Evolutionary conservation across 2,113 vertebrate species (phyloP).

Genomic region (Cavia aperea): DNA sequence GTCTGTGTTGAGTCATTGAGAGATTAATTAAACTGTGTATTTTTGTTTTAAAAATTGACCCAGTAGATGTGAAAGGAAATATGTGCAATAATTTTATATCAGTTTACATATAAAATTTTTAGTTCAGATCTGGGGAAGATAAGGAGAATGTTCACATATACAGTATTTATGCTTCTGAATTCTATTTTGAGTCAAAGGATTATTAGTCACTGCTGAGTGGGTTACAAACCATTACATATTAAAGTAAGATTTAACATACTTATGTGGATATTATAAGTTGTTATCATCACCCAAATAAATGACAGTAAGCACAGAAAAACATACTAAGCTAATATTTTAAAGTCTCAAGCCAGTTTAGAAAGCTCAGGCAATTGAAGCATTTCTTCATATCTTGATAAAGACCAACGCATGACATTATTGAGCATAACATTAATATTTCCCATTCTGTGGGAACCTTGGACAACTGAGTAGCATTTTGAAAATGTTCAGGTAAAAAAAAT

Average conservation of each 20-base stretch:
- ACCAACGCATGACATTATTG: background rate
- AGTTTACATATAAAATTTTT: background rate
- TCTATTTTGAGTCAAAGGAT: background rate
- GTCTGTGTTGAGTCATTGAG: background rate
- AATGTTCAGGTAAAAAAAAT: background rate
- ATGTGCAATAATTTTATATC: background rate
- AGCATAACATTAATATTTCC: background rate
- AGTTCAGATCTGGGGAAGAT: background rate
- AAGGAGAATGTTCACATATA: background rate
- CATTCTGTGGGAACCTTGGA: background rate
- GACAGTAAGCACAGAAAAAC: background rate
- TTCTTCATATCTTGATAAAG: background rate
- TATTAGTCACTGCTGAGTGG: background rate
- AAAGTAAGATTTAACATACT: slow-evolving; percentile 20
- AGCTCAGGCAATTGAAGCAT: background rate
- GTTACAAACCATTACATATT: background rate
- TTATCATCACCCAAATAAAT: slow-evolving; percentile 31
- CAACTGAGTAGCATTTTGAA: background rate
- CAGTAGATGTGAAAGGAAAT: slow-evolving; percentile 18
- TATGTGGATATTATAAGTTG: background rate
- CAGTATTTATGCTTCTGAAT: background rate
- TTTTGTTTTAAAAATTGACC: slow-evolving; percentile 37
- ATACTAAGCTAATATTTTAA: slow-evolving; percentile 34
- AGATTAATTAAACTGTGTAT: slow-evolving; percentile 33
- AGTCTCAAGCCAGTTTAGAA: background rate